Evolutionary conservation across 2,797 vertebrate genomes (phyloP).

Genomic region (Furcifer pardalis): DNA sequence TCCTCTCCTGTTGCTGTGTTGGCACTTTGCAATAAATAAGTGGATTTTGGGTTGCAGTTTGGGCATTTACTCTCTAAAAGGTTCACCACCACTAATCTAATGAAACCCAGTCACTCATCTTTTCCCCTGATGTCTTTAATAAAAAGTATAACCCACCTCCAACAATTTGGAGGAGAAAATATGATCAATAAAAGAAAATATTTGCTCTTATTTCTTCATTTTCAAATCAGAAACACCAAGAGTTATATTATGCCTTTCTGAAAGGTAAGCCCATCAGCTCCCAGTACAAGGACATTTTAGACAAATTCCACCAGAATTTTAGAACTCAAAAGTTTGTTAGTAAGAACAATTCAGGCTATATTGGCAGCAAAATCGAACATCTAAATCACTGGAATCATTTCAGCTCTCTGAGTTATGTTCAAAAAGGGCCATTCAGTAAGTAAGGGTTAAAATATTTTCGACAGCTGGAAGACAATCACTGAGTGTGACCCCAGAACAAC

Average conservation of each 20-base stretch:
- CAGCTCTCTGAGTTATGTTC: not conserved
- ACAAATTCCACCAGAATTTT: not conserved
- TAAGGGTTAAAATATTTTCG: not conserved
- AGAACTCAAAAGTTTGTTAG: not conserved
- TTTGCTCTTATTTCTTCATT: too few relatives aligned
- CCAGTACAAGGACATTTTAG: not conserved
- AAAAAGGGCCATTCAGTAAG: not conserved
- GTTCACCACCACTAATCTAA: not conserved
- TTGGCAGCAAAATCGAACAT: not conserved
- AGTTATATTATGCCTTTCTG: not conserved
- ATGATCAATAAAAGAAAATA: not conserved
- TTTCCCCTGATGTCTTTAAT: not conserved
- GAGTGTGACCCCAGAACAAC: not conserved
- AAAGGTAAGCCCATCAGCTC: too few relatives aligned
- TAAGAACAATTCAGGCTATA: not conserved
- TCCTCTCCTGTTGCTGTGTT: too few relatives aligned
- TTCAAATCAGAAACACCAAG: too few relatives aligned
- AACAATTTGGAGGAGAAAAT: not conserved
- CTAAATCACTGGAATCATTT: not conserved
- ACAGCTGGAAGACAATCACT: rapidly evolving
- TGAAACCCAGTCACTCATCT: not conserved
- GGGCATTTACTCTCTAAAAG: too few relatives aligned
- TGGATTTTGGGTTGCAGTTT: too few relatives aligned
- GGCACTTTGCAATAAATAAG: too few relatives aligned
- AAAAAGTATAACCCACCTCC: too few relatives aligned